Conservation (phyloP, 2,797 vertebrate genomes). For the Sciurus carolinensis region DNA sequence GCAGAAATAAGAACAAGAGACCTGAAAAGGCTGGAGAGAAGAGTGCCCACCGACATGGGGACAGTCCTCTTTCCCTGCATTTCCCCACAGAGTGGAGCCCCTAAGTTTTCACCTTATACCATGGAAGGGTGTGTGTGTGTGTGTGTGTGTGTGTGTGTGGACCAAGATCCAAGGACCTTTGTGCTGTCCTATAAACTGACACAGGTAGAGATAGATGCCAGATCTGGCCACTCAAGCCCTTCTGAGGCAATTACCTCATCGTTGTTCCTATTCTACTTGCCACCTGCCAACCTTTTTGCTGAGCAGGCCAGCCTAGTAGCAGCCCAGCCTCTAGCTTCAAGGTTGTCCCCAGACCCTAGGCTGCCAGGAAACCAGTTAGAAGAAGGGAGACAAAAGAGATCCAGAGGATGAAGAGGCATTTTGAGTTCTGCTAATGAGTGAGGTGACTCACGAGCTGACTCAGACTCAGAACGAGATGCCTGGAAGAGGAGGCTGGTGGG, state of each 20-base stretch:
- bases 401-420: constrained; percentile 87
- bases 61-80: not conserved
- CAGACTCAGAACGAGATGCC: constrained; percentile 86
- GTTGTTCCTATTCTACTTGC: not conserved
- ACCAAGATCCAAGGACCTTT: not conserved
- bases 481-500: constrained; percentile 81
- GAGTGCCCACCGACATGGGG: not conserved
- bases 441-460: constrained; percentile 89
- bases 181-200: not conserved
- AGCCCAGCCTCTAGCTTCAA: constrained; percentile 31
- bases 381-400: constrained; percentile 87
- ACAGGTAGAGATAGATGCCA: not conserved
- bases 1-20: not conserved
- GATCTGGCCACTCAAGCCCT: not conserved
- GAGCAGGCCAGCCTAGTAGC: not conserved
- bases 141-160: too few species aligned
- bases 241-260: not conserved
- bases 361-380: constrained; percentile 85
- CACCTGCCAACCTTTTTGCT: constrained; percentile 4
- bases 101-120: not conserved
- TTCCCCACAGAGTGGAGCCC: not conserved
- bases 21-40: not conserved
- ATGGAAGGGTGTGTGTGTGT: too few species aligned
- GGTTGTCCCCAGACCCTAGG: constrained; percentile 62
- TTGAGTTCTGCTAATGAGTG: constrained; percentile 89